Base-by-base conservation (phyloP, 2,113 vertebrate species). In the Chlorodrepanis virens region DNA sequence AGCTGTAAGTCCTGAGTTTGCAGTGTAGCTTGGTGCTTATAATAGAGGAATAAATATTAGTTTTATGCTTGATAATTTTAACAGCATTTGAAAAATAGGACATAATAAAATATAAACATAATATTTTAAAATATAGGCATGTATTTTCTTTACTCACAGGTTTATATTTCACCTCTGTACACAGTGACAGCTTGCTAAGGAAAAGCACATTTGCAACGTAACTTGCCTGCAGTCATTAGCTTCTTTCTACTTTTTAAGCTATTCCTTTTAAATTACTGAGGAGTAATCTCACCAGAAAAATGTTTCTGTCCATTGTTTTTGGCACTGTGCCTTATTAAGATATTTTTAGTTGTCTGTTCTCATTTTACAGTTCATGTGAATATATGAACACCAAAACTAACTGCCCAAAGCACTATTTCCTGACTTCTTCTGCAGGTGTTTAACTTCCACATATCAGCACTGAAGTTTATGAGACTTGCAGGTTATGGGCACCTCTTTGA, bases 21-120 rank as follows among this genome's bases (percentile, higher is more conserved):
- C 89, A 87, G 54, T 47, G 29, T 75, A 65, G 42, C 50, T 87
- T 83, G 69, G 57, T 87, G 29, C 67, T 86, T 68, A 95, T 97
- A 96, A 96, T 82, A 63, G 90, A 94, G 72, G 75, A 97, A 97
- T 98, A 98, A 98, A 98, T 97, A 98, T 95, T 97, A 95, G 90
- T 85, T 97, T 98, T 97, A 97, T 97, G 96, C 94, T 95, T 95
- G 89, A 91, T 89, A 80, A 78, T 97, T 96, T 94, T 83, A 95
- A 89, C 91, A 83, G 56, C 87, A 60, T 96, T 96, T 97, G 97
- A 97, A 97, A 98, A 98, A 96, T 83, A 88, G 61, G 79, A 91
- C 74, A 64, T 97, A 97, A 97, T 97, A 97, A 98, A 97, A 93
- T 88, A 95, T 81, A 97, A 90, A 93, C 94, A 77, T 94, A 96